These are phyloP conservation scores for Rhyacophila evoluta DNA, from an alignment of 2,888 invertebrate genomes.

Conservation along the genomic window DNA sequence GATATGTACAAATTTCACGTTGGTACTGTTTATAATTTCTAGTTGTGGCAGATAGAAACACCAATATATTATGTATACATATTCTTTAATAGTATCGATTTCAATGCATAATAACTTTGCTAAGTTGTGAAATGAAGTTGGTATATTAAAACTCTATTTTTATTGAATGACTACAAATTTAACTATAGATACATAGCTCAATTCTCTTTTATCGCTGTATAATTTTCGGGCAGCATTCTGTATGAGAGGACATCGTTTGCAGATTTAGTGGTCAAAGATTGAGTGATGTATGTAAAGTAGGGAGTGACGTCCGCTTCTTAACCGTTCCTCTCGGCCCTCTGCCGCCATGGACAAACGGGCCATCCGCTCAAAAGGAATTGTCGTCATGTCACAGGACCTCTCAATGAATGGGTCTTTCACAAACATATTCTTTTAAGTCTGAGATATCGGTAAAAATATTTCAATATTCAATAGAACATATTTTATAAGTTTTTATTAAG, in stretches of 20 bases:
- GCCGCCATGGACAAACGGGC: neutral
- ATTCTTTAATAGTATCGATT: no score
- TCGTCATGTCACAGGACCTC: neutral
- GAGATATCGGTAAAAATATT: no score
- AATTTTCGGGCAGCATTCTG: neutral
- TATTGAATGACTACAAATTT: no score
- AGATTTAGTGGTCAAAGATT: slow-evolving; percentile 44
- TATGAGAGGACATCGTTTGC: neutral
- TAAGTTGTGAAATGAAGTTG: no score
- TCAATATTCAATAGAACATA: neutral
- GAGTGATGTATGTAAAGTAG: slow-evolving; percentile 53
- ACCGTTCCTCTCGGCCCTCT: neutral
- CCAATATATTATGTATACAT: no score
- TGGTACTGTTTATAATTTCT: no score
- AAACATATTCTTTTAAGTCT: no score
- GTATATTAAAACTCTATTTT: no score
- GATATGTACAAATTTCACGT: no score
- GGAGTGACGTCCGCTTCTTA: slow-evolving; percentile 37
- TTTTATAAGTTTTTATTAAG: no score
- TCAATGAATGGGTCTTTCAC: neutral
- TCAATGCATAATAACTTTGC: no score
- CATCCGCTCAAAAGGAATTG: neutral
- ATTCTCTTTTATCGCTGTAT: slow-evolving; percentile 32
- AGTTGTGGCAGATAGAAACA: no score
- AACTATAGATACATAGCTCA: slow-evolving; percentile 22